Evolutionary conservation across 2,113 vertebrate genomes (phyloP), one percentile per base, ranked within the genome.

Genomic region (Brevimyrus niger): DNA sequence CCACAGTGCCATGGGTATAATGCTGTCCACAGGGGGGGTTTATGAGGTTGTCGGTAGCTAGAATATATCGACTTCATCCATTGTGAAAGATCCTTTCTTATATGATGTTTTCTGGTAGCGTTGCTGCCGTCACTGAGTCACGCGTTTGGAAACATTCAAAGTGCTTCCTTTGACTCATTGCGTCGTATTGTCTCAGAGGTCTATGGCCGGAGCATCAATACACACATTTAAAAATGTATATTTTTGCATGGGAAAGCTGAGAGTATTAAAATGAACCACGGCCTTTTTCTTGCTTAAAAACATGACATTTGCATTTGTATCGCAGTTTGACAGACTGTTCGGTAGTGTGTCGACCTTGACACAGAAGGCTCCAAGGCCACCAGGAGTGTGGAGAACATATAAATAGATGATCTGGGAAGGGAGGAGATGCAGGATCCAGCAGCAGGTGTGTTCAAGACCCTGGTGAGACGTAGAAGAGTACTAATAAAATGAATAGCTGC

Each of bases 1-100:
- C 51, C 69, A 11, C 88, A 38, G 69, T 11, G 19, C 10, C 84
- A 80, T 84, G 89, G 88, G 87, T 88, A 83, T 88, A 91, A 91
- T 90, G 31, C 89, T 89, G 42, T 65, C 55, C 35, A 76, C 88
- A 76, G 82, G 15, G 82, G 4, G 35, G 4, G 35, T 15, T 80
- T 80, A 19, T 42, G 73, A 35, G 86, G 48, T 46, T 53, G 48
- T 55, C 2, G 31, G 88, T 23, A 83, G 35, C 11, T 42, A n/a
- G 42, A 42, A 23, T 53, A 9, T 44, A 46, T 65, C 19, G 58
- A 47, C 48, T 47, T 53, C 51, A 23, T 38, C 31, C 31, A 19
- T 38, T 15, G 19, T 35, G 7, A 21, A 50, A 21, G 50, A 38
- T 83, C n/a, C 48, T 42, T 5, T 83, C 9, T 27, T 38, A 10